These are phyloP conservation scores for Gisinianus flammeolus DNA, from an alignment of 2,888 invertebrate genomes.

Conservation along the genomic window DNA sequence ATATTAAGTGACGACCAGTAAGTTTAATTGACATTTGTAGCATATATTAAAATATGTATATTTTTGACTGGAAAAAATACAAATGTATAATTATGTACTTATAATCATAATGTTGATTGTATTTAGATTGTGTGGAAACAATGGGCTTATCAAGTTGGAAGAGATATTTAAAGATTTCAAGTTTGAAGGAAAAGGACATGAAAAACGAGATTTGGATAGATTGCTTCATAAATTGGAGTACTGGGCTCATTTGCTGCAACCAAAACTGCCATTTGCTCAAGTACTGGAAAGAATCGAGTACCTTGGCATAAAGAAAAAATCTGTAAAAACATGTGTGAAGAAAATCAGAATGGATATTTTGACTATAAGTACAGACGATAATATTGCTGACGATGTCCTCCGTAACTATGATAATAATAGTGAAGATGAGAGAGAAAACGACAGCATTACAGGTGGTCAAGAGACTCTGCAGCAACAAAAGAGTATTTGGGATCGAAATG, in stretches of 20 bases:
- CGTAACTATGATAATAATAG: conserved; percentile 51
- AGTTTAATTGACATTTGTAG: conserved; percentile 15
- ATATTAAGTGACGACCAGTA: conserved; percentile 55
- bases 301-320: conserved; percentile 78
- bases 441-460: not conserved
- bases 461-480: conserved; percentile 61
- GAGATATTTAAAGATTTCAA: conserved; percentile 80
- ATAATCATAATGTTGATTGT: conserved; percentile 27
- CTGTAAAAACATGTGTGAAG: conserved; percentile 64
- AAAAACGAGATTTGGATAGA: conserved; percentile 79
- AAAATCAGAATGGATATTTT: conserved; percentile 69
- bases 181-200: conserved; percentile 81
- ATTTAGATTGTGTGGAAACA: conserved; percentile 71
- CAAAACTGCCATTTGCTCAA: conserved; percentile 87
- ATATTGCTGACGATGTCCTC: conserved; percentile 57
- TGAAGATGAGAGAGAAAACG: conserved; percentile 62
- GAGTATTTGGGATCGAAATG: conserved; percentile 55
- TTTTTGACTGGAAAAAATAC: not conserved
- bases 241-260: conserved; percentile 92
- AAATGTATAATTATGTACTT: not conserved
- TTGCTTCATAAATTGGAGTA: conserved; percentile 85
- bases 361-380: conserved; percentile 60
- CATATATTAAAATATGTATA: not conserved
- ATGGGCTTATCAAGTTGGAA: conserved; percentile 81
- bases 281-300: conserved; percentile 79